These are phyloP conservation scores for Micronycteris hirsuta DNA, from an alignment of 2,113 vertebrate species.

Conservation along the genomic window DNA sequence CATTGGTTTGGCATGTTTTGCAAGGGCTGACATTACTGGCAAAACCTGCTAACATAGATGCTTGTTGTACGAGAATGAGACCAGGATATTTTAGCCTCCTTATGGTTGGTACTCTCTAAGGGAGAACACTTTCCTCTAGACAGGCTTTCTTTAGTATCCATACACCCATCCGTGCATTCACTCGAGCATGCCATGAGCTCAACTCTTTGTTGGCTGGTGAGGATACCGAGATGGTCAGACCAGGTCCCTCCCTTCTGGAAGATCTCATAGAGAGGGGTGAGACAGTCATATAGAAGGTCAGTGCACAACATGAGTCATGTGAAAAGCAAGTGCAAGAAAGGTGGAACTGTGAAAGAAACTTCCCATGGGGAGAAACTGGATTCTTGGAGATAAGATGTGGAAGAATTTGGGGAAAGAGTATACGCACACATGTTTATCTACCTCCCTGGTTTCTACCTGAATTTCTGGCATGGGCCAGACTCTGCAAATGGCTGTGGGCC, in stretches of 20 bases:
- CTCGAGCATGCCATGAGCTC: neutral
- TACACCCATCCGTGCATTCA: neutral
- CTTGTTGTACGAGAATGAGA: neutral
- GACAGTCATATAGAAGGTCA: neutral
- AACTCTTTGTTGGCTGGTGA: neutral
- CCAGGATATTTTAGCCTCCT: neutral
- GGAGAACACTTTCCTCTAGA: no score
- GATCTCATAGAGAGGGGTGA: neutral
- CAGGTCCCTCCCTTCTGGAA: neutral
- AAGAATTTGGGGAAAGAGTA: neutral
- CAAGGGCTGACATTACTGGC: neutral
- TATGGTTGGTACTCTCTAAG: neutral
- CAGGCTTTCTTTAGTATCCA: neutral
- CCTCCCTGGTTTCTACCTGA: neutral
- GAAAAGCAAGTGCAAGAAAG: neutral
- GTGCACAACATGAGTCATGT: neutral
- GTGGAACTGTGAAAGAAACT: no score
- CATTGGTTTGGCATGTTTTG: neutral
- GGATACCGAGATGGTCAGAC: neutral
- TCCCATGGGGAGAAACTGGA: neutral
- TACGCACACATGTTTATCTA: neutral
- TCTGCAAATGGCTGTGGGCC: no score
- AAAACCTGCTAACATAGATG: neutral
- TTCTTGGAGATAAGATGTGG: neutral
- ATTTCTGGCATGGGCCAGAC: no score